Conservation (phyloP, 2,888 invertebrate genomes). For the Ophion slaviceki region DNA sequence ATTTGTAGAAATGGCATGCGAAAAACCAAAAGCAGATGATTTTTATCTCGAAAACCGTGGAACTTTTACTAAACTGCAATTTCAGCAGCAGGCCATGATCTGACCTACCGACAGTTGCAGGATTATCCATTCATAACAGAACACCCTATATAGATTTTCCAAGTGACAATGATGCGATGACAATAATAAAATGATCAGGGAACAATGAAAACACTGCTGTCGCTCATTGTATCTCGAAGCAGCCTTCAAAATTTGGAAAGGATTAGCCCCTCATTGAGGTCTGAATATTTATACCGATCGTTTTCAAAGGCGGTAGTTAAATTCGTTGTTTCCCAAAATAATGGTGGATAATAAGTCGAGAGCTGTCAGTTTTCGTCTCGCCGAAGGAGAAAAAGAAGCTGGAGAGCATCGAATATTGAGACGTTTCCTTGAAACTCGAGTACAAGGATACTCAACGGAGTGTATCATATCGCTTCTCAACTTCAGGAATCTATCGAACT, state of each 20-base stretch:
- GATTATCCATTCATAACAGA: too few relatives aligned
- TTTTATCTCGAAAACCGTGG: too few relatives aligned
- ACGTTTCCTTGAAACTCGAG: conserved; percentile 52
- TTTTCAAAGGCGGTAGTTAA: too few relatives aligned
- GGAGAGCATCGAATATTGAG: conserved; percentile 44
- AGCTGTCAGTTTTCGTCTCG: neutral
- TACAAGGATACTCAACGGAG: conserved; percentile 43
- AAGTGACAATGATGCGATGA: neutral
- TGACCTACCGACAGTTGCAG: too few relatives aligned
- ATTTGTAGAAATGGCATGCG: too few relatives aligned
- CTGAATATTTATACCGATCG: too few relatives aligned
- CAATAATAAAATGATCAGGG: neutral
- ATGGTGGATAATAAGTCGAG: neutral
- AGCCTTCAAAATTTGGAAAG: neutral
- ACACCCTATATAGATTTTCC: too few relatives aligned
- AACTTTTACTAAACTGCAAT: too few relatives aligned
- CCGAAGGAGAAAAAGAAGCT: neutral
- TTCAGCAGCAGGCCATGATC: too few relatives aligned
- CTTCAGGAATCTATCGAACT: conserved; percentile 49
- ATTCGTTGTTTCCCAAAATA: too few relatives aligned
- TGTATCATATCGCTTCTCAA: conserved; percentile 54
- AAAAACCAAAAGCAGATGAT: too few relatives aligned
- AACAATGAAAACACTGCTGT: too few relatives aligned
- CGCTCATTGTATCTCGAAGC: neutral
- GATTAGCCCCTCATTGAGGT: neutral